Conservation (phyloP, 2,797 vertebrate genomes). For the Leptatherina wallacei region DNA sequence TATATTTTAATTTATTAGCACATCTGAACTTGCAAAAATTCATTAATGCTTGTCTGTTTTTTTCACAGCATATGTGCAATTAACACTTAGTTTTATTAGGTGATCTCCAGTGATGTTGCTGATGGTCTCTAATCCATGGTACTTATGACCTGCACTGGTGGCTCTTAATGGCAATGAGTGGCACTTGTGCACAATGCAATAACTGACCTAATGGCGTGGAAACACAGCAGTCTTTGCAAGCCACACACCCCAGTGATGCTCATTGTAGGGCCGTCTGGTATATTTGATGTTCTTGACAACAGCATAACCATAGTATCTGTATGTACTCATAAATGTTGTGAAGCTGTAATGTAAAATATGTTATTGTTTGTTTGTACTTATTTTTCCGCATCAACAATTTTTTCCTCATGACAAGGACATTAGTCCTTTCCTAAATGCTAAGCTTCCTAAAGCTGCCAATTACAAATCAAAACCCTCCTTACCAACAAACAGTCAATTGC, state of each 20-base stretch:
- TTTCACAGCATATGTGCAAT: slow-evolving; percentile 41
- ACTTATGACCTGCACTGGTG: slow-evolving; percentile 42
- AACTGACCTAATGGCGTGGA: slow-evolving; percentile 58
- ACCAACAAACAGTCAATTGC: no score
- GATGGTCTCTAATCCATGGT: slow-evolving; percentile 49
- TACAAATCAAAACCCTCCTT: no score
- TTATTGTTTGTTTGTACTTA: no score
- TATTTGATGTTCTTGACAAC: slow-evolving; percentile 33
- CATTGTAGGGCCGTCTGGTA: slow-evolving; percentile 17
- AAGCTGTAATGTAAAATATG: not conserved
- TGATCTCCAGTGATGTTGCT: slow-evolving; percentile 43
- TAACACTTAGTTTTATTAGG: slow-evolving; percentile 50
- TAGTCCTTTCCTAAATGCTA: no score
- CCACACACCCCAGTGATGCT: slow-evolving; percentile 9
- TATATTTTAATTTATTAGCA: slow-evolving; percentile 1
- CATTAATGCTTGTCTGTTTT: slow-evolving; percentile 22
- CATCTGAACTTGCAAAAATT: slow-evolving; percentile 17
- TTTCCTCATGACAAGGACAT: not conserved
- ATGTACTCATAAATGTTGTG: not conserved
- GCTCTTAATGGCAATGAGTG: slow-evolving; percentile 53
- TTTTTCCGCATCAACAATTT: no score
- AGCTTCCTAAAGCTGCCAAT: no score
- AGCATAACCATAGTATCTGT: not conserved
- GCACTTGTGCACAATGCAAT: slow-evolving; percentile 53
- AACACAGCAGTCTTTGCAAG: slow-evolving; percentile 49